A percentile compares a stretch with the other conserved stretches of the same genome.
These are phyloP conservation scores for Cryptocheilus praepositus DNA, from an alignment of 2,888 invertebrate genomes.

Conservation along the genomic window DNA sequence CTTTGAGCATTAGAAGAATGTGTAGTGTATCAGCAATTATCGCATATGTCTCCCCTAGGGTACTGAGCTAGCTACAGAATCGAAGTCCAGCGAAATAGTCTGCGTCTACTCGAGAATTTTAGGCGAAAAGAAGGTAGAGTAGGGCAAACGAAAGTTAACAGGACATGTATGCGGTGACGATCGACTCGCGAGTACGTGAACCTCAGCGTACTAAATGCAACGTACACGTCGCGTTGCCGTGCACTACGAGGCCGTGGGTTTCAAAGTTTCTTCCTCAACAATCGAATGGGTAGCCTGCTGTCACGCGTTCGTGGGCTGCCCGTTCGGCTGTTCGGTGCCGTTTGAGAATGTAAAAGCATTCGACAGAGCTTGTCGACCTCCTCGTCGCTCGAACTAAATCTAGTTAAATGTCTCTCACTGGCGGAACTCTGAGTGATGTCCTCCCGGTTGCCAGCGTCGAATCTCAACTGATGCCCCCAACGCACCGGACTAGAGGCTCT, in stretches of 20 bases:
- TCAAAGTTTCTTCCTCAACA: slow-evolving; percentile 60
- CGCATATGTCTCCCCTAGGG: too few relatives aligned
- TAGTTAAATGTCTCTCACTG: slow-evolving; percentile 55
- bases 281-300: slow-evolving; percentile 63
- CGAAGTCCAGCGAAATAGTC: too few relatives aligned
- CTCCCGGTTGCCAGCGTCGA: slow-evolving; percentile 49
- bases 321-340: slow-evolving; percentile 29
- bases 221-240: not conserved
- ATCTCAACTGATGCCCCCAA: slow-evolving; percentile 54
- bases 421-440: slow-evolving; percentile 26
- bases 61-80: too few relatives aligned
- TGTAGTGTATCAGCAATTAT: too few relatives aligned
- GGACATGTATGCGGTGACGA: not conserved
- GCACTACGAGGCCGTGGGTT: slow-evolving; percentile 2
- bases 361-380: slow-evolving; percentile 69
- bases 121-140: too few relatives aligned
- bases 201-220: not conserved
- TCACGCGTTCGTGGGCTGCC: slow-evolving; percentile 36
- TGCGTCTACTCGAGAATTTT: too few relatives aligned
- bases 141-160: not conserved
- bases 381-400: slow-evolving; percentile 68
- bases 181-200: too few relatives aligned
- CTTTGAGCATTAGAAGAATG: too few relatives aligned
- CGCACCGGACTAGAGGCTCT: slow-evolving; percentile 70
- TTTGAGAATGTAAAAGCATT: slow-evolving; percentile 51